phyloP scores from a whole-genome alignment of 1,140 invertebrate species.

The Zeugodacus cucurbitae region DNA sequence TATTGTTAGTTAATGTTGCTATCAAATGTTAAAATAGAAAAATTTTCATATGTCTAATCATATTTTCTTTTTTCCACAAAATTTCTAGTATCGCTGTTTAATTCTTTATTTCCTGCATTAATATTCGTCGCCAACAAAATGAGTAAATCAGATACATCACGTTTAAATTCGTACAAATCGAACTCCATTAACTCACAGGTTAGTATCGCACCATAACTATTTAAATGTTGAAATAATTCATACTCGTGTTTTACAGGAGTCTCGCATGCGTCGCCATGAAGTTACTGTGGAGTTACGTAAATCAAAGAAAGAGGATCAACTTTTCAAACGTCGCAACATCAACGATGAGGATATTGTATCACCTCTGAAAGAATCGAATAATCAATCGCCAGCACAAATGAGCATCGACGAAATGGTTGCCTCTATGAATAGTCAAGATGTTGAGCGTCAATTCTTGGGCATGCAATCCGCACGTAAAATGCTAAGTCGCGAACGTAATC shows the following conservation, averaged over 20 bases:
- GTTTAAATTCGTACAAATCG: slow-evolving; percentile 59
- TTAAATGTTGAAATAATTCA: background rate
- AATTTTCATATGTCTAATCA: too few relatives aligned
- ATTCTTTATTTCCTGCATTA: background rate
- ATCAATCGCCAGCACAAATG: slow-evolving; percentile 65
- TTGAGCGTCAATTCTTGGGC: slow-evolving; percentile 72
- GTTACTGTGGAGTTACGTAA: slow-evolving; percentile 91
- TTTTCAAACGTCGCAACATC: slow-evolving; percentile 94
- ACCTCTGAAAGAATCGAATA: slow-evolving; percentile 70
- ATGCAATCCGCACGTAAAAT: slow-evolving; percentile 87
- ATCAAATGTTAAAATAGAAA: too few relatives aligned
- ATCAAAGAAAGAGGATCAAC: slow-evolving; percentile 92
- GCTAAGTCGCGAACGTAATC: slow-evolving; percentile 90
- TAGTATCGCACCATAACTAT: slow-evolving; percentile 37
- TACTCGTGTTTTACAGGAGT: slow-evolving; percentile 71
- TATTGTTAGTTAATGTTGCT: too few relatives aligned
- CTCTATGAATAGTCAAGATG: slow-evolving; percentile 74
- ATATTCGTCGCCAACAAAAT: slow-evolving; percentile 45
- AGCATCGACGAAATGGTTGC: slow-evolving; percentile 73
- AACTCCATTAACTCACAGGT: slow-evolving; percentile 59
- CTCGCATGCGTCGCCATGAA: slow-evolving; percentile 88
- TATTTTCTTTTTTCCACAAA: background rate
- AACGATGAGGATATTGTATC: slow-evolving; percentile 69
- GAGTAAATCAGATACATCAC: slow-evolving; percentile 56
- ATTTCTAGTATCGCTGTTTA: background rate